A percentile compares a stretch with the other conserved stretches of the same genome.
Conservation (phyloP, 2,113 vertebrate genomes). For the Paralichthys olivaceus region DNA sequence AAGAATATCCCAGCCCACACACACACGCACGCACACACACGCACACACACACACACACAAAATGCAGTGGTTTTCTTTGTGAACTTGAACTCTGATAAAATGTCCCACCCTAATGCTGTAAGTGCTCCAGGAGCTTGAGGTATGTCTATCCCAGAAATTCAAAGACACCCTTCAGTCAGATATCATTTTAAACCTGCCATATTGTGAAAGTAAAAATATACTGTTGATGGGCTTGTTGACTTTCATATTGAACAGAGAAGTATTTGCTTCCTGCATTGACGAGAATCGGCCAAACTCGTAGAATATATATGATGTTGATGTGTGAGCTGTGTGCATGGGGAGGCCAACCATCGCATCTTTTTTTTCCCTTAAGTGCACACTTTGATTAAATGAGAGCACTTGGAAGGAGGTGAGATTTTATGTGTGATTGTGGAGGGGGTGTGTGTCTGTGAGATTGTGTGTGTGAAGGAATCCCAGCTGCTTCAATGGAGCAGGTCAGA, state of each 20-base stretch:
- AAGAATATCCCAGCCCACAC: slow-evolving; percentile 39
- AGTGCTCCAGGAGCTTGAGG: slow-evolving; percentile 11
- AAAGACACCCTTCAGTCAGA: neutral
- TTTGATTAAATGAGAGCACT: neutral
- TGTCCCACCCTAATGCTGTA: neutral
- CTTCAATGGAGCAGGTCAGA: slow-evolving; percentile 71
- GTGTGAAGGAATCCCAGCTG: slow-evolving; percentile 60
- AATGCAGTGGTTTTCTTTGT: slow-evolving; percentile 20
- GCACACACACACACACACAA: slow-evolving; percentile 23
- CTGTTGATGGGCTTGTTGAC: neutral
- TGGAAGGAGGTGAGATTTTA: neutral
- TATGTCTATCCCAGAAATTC: slow-evolving; percentile 8
- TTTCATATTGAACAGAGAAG: neutral
- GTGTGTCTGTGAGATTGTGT: slow-evolving; percentile 16
- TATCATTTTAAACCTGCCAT: neutral
- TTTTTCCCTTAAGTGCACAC: neutral
- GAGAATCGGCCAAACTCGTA: neutral
- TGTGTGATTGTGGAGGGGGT: neutral
- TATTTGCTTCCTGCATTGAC: neutral
- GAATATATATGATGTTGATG: no score
- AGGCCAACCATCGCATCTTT: neutral
- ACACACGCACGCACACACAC: slow-evolving; percentile 19
- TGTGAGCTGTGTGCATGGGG: neutral
- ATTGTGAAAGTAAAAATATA: slow-evolving; percentile 13
- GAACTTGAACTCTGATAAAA: neutral